Base-by-base conservation (phyloP, 2,113 vertebrate genomes). In the Pitta sordida region DNA sequence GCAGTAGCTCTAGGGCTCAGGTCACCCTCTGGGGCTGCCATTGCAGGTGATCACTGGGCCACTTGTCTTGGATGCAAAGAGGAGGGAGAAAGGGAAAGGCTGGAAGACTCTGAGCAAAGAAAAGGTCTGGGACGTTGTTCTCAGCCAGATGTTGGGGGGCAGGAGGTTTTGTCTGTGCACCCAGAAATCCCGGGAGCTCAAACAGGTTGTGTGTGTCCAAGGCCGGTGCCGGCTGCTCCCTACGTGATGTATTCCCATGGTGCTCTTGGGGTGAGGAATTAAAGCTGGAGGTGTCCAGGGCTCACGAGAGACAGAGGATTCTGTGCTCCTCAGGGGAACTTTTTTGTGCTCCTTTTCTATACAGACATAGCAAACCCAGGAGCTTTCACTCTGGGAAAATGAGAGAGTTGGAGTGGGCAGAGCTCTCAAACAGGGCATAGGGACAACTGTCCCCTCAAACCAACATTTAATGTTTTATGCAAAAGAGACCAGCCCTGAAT, bases 1-100 rank as follows among this genome's bases (percentile, higher is more conserved):
- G 74, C 96, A 56, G 56, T 94, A 92, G 96, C 91, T 93, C 94
- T 78, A 67, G 96, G 97, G 90, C 93, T 95, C 73, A 81, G 96
- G 96, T 97, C 97, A 94, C 96, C 97, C 96, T 97, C 88, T n/a
- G 96, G 71, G 96, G 97, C 94, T 94, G 97, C 94, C 96, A 91
- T 96, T 95, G 95, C 97, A 96, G 97, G 96, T 95, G 97, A 97
- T 96, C 88, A 67, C 92, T 69, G 88, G 86, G 46, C 84, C 22
- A 68, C 93, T 49, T 59, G 96, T 95, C 81, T 85, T 52, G 70
- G 93, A 69, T 48, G 70, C 49, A 52, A 84, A 83, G 85, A 92
- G 78, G 90, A 95, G 96, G 34, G 82, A 89, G 91, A 53, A 82
- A 84, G 84, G 83, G 86, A 12, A 67, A 51, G 3, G 36, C 60